Evolutionary conservation across 2,888 invertebrate genomes (phyloP).

Genomic region (Alcis repandata): DNA sequence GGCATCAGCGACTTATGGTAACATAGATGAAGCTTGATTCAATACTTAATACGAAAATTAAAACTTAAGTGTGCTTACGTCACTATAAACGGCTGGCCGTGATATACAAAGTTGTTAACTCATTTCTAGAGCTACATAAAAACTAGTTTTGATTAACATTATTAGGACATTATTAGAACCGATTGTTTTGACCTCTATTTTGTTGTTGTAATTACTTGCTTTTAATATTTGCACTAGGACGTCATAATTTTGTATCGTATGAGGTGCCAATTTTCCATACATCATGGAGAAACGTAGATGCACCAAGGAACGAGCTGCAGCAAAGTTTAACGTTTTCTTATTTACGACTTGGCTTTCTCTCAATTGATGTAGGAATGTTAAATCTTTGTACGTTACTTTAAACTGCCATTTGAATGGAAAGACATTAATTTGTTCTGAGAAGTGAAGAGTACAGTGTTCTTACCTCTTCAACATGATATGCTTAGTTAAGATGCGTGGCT

Average conservation of each 20-base stretch:
- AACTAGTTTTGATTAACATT: no score
- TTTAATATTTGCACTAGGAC: no score
- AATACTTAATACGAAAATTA: no score
- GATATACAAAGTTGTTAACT: no score
- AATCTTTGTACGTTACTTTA: slow-evolving; percentile 23
- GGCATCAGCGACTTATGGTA: no score
- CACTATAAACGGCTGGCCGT: no score
- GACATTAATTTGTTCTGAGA: slow-evolving; percentile 22
- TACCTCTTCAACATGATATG: not conserved
- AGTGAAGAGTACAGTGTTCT: not conserved
- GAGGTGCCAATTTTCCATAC: not conserved
- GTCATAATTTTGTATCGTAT: no score
- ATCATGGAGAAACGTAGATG: slow-evolving; percentile 12
- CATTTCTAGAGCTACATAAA: no score
- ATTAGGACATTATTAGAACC: no score
- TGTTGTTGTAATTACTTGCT: no score
- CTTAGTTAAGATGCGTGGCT: not conserved
- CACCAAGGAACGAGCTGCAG: slow-evolving; percentile 7
- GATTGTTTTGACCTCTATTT: no score
- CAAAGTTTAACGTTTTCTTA: slow-evolving; percentile 35
- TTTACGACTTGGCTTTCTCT: slow-evolving; percentile 54
- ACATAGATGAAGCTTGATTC: no score
- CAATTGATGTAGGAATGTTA: slow-evolving; percentile 49
- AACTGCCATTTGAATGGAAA: slow-evolving; percentile 11
- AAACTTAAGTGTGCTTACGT: not conserved